These are phyloP conservation scores for Nothocercus nigrocapillus DNA, from an alignment of 2,113 vertebrate species.

Conservation along the genomic window DNA sequence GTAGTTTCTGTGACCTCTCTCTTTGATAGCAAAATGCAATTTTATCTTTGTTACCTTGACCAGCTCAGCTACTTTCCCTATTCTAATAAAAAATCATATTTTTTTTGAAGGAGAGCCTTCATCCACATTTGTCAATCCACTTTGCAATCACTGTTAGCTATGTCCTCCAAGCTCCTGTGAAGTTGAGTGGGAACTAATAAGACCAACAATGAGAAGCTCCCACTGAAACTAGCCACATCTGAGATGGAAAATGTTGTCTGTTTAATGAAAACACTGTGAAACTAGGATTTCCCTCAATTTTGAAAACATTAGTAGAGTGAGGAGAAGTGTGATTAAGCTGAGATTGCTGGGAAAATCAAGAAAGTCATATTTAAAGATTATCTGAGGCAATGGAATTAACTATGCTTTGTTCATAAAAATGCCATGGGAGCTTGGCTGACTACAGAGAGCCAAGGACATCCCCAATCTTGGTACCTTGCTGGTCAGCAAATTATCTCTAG, in stretches of 20 bases:
- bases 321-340: background rate
- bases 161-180: background rate
- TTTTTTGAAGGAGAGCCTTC: background rate
- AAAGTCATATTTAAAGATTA: background rate
- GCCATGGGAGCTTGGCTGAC: background rate
- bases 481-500: background rate
- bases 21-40: background rate
- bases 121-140: background rate
- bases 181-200: background rate
- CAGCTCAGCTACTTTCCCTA: background rate
- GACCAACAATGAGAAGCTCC: background rate
- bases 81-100: slow-evolving; percentile 4
- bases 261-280: background rate
- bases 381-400: background rate
- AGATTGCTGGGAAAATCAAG: background rate
- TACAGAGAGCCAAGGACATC: background rate
- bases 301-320: background rate
- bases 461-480: background rate
- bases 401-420: background rate
- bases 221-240: background rate
- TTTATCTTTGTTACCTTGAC: background rate
- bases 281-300: background rate
- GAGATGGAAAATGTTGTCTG: background rate
- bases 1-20: background rate
- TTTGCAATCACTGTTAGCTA: background rate